Evolutionary conservation across 2,888 invertebrate genomes (phyloP).

Genomic region (Spodoptera picta): DNA sequence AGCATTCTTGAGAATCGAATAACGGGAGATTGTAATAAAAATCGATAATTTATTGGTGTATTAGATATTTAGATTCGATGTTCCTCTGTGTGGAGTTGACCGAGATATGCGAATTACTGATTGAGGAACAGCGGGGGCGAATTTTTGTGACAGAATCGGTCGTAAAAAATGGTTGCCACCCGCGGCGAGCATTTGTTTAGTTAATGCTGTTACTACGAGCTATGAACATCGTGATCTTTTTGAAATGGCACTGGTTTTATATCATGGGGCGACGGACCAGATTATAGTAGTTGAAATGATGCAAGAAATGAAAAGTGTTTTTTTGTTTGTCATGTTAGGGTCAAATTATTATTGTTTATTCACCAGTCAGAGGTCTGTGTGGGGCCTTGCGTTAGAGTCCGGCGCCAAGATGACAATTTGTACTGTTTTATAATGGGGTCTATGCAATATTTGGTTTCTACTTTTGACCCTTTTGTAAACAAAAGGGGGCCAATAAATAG

Average conservation of each 20-base stretch:
- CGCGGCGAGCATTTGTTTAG: slow-evolving; percentile 56
- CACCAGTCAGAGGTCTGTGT: too few relatives aligned
- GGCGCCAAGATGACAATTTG: too few relatives aligned
- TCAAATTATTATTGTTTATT: too few relatives aligned
- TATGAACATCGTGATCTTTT: slow-evolving; percentile 21
- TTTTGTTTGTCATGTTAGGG: too few relatives aligned
- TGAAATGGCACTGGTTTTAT: slow-evolving; percentile 17
- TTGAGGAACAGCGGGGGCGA: slow-evolving; percentile 66
- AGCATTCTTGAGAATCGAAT: slow-evolving; percentile 28
- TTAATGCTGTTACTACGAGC: slow-evolving; percentile 43
- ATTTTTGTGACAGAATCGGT: slow-evolving; percentile 60
- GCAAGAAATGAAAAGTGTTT: too few relatives aligned
- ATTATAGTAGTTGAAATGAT: too few relatives aligned
- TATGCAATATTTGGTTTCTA: too few relatives aligned
- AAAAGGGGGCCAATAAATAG: too few relatives aligned
- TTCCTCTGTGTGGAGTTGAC: slow-evolving; percentile 28
- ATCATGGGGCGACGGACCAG: not conserved
- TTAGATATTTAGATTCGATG: slow-evolving; percentile 32
- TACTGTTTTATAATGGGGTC: too few relatives aligned
- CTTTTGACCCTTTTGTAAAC: too few relatives aligned
- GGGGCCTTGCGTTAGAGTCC: too few relatives aligned
- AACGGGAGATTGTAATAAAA: slow-evolving; percentile 41
- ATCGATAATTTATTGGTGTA: slow-evolving; percentile 25
- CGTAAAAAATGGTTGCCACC: slow-evolving; percentile 64
- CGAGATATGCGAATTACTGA: slow-evolving; percentile 67